Evolutionary conservation across 1,140 invertebrate species (phyloP).

Genomic region (Tetramorium simillimum): DNA sequence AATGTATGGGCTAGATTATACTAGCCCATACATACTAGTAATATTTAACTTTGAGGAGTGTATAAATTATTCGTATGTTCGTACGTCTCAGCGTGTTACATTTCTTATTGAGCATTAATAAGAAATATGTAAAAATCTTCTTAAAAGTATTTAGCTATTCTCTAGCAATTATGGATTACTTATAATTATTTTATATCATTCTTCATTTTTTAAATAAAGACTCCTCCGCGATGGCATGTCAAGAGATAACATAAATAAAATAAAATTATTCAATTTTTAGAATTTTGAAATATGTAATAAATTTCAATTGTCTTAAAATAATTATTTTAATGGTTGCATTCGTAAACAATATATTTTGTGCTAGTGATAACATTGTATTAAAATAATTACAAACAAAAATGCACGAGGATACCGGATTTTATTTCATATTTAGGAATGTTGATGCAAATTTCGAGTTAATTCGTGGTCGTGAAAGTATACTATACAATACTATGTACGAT

Average conservation of each 20-base stretch:
- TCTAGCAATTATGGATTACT: too few species aligned
- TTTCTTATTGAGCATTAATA: too few species aligned
- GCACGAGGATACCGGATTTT: too few species aligned
- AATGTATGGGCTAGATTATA: neutral
- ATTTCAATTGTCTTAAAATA: neutral
- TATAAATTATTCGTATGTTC: neutral
- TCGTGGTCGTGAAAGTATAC: constrained; percentile 54
- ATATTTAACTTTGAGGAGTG: neutral
- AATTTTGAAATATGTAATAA: neutral
- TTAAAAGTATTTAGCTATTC: neutral
- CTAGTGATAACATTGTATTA: neutral
- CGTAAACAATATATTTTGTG: too few species aligned
- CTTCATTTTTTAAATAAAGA: neutral
- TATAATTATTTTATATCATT: neutral
- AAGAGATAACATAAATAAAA: too few species aligned
- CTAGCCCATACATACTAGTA: too few species aligned
- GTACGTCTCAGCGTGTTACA: too few species aligned
- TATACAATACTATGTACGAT: constrained; percentile 44
- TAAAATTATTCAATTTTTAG: neutral
- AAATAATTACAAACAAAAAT: neutral
- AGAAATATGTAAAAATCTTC: neutral
- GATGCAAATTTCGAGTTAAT: too few species aligned
- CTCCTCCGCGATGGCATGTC: too few species aligned
- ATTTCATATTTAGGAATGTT: too few species aligned
- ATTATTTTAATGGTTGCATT: too few species aligned